Conservation (phyloP, 2,113 vertebrate genomes). For the Cynocephalus volans region DNA sequence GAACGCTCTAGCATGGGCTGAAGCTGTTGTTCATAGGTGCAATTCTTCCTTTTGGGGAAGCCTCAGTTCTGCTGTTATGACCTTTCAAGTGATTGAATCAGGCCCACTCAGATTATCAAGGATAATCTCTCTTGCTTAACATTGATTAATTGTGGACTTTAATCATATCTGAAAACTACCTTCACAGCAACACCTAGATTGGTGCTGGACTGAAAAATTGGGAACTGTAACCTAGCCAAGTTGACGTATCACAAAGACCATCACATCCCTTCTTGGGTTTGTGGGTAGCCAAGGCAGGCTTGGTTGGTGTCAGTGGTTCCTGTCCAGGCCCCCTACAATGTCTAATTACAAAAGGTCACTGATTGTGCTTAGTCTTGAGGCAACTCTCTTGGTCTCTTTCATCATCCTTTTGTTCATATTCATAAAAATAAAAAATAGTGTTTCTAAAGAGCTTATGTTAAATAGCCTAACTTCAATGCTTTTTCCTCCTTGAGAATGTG, state of each 20-base stretch:
- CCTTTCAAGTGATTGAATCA: conserved; percentile 12
- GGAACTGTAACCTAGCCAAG: background rate
- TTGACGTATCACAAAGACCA: background rate
- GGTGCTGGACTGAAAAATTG: background rate
- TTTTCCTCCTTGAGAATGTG: background rate
- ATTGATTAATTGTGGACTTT: conserved; percentile 35
- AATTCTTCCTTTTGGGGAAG: background rate
- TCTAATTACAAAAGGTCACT: background rate
- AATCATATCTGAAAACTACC: conserved; percentile 7
- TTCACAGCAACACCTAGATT: background rate
- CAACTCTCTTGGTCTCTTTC: background rate
- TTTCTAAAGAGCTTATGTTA: conserved; percentile 45
- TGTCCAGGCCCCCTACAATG: background rate
- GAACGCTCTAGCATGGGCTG: background rate
- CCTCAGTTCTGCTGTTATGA: background rate
- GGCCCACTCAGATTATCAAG: background rate
- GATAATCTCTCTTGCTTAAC: conserved; percentile 14
- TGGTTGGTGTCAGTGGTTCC: background rate
- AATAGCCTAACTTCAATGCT: background rate
- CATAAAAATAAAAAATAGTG: conserved; percentile 3
- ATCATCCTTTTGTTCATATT: conserved; percentile 57
- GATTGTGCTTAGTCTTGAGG: conserved; percentile 5
- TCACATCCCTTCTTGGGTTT: background rate
- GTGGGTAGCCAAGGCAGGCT: background rate
- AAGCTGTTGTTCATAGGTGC: background rate